Evolutionary conservation across 2,113 vertebrate species (phyloP).

Genomic region (Aegithalos caudatus): DNA sequence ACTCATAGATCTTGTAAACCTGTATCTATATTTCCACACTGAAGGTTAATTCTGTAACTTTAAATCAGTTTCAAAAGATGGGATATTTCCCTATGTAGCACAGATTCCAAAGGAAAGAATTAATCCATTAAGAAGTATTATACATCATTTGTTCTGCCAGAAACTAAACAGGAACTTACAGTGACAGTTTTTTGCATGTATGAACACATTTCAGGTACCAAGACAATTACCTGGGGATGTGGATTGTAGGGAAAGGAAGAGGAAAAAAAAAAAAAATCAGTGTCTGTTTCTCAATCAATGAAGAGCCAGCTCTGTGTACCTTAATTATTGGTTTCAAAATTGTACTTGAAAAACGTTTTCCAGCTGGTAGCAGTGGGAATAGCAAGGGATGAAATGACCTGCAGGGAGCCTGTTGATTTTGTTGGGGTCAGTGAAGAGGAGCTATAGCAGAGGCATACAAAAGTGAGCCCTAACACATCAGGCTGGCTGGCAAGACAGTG

Average conservation of each 20-base stretch:
- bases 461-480: background rate
- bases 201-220: background rate
- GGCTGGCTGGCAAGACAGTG: background rate
- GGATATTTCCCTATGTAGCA: background rate
- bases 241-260: background rate
- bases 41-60: background rate
- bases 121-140: background rate
- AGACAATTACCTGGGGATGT: background rate
- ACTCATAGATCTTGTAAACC: background rate
- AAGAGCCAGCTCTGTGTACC: background rate
- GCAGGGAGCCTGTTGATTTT: background rate
- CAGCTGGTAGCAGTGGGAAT: background rate
- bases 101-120: background rate
- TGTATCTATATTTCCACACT: background rate
- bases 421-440: background rate
- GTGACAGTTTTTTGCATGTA: background rate
- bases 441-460: background rate
- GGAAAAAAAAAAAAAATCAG: background rate
- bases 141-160: background rate
- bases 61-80: background rate
- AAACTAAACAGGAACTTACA: background rate
- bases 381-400: background rate
- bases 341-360: background rate
- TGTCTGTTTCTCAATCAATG: background rate
- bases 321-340: background rate